These are phyloP conservation scores for Leuciscus waleckii DNA, from an alignment of 2,797 vertebrate species.

Conservation along the genomic window DNA sequence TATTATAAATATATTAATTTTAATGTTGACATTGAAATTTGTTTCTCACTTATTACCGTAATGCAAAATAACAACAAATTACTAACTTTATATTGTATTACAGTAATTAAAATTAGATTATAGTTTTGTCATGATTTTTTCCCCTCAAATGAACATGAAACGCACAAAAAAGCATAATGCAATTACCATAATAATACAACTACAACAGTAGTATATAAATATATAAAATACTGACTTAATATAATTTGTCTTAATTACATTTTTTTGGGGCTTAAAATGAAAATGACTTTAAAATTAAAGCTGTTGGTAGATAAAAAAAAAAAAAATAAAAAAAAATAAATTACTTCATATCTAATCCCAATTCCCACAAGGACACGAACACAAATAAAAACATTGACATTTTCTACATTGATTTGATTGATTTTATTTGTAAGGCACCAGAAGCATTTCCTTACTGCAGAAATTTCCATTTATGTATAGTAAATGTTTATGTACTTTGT, in stretches of 20 bases:
- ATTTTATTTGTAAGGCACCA: conserved; percentile 89
- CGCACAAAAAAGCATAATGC: neutral
- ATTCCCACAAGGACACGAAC: conserved; percentile 6
- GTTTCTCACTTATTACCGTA: neutral
- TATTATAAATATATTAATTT: neutral
- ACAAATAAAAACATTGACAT: conserved; percentile 31
- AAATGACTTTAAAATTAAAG: neutral
- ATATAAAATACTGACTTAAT: neutral
- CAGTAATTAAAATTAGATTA: neutral
- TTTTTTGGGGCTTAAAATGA: neutral
- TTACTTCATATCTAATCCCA: neutral
- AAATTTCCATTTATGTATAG: conserved; percentile 80
- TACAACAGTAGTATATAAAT: neutral
- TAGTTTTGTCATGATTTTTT: neutral
- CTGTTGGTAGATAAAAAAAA: neutral
- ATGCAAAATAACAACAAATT: neutral
- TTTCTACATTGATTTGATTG: conserved; percentile 70
- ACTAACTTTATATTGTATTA: neutral
- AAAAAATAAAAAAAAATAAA: neutral
- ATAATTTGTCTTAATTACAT: neutral
- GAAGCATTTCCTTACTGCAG: conserved; percentile 87
- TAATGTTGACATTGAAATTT: neutral
- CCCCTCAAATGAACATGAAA: neutral
- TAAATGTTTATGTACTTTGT: conserved; percentile 76
- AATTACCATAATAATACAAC: neutral